A percentile compares a stretch with the other conserved stretches of the same genome.
Evolutionary conservation across 2,888 invertebrate species (phyloP).

Genomic region (Heteromurus nitidus): DNA sequence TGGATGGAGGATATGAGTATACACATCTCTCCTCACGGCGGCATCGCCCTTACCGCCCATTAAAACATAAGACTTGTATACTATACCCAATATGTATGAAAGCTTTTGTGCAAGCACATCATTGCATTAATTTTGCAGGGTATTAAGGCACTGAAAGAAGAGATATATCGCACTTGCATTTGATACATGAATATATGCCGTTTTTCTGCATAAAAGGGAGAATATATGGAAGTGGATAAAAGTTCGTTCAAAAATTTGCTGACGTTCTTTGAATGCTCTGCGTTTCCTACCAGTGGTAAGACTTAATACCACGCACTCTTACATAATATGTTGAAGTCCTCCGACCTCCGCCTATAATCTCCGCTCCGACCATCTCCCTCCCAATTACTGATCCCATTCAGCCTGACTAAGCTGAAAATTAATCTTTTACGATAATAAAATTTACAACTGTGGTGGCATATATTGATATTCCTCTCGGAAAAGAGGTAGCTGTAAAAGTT

Average conservation of each 20-base stretch:
- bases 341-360: neutral
- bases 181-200: too few species aligned
- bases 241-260: too few species aligned
- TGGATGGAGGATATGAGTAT: slow-evolving; percentile 25
- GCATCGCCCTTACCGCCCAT: slow-evolving; percentile 52
- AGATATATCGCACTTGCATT: too few species aligned
- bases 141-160: too few species aligned
- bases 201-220: too few species aligned
- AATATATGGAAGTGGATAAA: too few species aligned
- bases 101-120: slow-evolving; percentile 11
- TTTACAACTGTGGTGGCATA: slow-evolving; percentile 33
- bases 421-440: slow-evolving; percentile 62
- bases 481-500: neutral
- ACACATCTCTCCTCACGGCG: neutral
- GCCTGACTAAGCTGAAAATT: slow-evolving; percentile 57
- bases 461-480: slow-evolving; percentile 7
- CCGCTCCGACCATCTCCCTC: slow-evolving; percentile 35
- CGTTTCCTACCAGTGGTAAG: too few species aligned
- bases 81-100: too few species aligned
- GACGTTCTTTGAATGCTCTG: too few species aligned
- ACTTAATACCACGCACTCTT: too few species aligned
- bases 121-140: slow-evolving; percentile 27
- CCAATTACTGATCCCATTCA: slow-evolving; percentile 48
- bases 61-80: slow-evolving; percentile 26
- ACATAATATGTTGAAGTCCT: too few species aligned